Evolutionary conservation across 2,888 invertebrate genomes (phyloP), one percentile per base, ranked within the genome.

Genomic region (Nemotelus pantherinus): DNA sequence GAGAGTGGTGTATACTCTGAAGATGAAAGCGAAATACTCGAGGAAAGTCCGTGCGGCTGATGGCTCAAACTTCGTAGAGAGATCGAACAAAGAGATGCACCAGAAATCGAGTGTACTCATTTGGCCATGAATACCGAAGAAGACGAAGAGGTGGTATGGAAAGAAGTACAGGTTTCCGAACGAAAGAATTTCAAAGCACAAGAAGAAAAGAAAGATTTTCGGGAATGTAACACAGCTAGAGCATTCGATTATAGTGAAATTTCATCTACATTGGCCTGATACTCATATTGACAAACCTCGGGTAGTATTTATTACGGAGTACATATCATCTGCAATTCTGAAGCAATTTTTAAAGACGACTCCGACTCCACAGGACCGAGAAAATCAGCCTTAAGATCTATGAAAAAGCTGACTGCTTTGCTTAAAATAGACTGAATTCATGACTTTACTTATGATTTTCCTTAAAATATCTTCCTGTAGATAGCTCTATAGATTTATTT

Each of bases 101-200:
- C 99, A 80, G 99, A 99, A 82, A 99, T 99, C 89, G 99, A 99
- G 89, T 95, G 95, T 88, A 98, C 99, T 57, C 99, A 97, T 89
- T 91, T 99, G 87, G 99, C 99, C 76, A 99, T 99, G 99, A 99
- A 99, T 90, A 98, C 98, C 57, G 99, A 99, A 87, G 99, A 99
- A 86, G 99, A 99, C 80, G 98, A 99, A 82, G 99, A 99, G 89
- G 92, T 99, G 89, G 99, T 99, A 71, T 99, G 99, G 99, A 99
- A 99, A 89, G 99, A 99, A 89, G 97, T 99, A 82, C 96, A 97
- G 89, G 98, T 99, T 90, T 98, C 97, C 76, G 98, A 98, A 89
- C 91, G 98, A 83, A 97, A 97, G 88, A 98, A 98, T 88, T 97
- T 98, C 88, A 97, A 97, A 88, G 94, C 95, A 80, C 97, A 99